Base-by-base conservation (phyloP, 2,888 invertebrate species). In the Adineta ricciae region DNA sequence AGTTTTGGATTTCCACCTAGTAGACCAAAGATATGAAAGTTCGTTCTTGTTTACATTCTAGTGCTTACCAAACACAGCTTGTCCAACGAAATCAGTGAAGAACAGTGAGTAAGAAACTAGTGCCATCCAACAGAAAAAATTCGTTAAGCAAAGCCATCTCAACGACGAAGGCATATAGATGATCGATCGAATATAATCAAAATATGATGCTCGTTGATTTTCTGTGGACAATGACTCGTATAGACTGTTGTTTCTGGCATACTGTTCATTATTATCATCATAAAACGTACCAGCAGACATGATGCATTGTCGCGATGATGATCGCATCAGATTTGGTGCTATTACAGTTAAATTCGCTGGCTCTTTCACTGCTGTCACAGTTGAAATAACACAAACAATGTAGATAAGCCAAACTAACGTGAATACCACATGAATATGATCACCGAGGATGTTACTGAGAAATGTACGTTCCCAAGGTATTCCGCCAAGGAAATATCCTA, bases 41-140 rank as follows among this genome's bases (percentile, higher is more conserved):
- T 38, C 38, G 1, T 19, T 73, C 19, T 24, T 36, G 16, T 88
- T 87, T 84, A n/a, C n/a, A n/a, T 93, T 93, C n/a, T 95, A 95
- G 91, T 95, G 93, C 0, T 96, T 96, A n/a, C 93, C 93, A 89
- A 94, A 96, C 32, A 96, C 95, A 21, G 95, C 94, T 90, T 96
- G 95, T 0, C 95, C 96, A 4, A 96, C 97, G 89, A 96, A 97
- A 91, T 97, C 96, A 0, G 97, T 97, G 90, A 97, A 97, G 90
- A 96, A 97, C 9, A 97, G 92, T 0, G 96, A 96, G 90, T 97
- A 97, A 90, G 96, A 96, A 83, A 97, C 96, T 88, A 97, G 95
- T 0, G 96, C 95, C 96, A 96, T 97, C 97, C 97, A 97, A 89
- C 96, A 96, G 91, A 97, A 97, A 54, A 97, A 92, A 91, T 97